Base-by-base conservation (phyloP, 2,888 invertebrate species). In the Diplazon laetatorius region DNA sequence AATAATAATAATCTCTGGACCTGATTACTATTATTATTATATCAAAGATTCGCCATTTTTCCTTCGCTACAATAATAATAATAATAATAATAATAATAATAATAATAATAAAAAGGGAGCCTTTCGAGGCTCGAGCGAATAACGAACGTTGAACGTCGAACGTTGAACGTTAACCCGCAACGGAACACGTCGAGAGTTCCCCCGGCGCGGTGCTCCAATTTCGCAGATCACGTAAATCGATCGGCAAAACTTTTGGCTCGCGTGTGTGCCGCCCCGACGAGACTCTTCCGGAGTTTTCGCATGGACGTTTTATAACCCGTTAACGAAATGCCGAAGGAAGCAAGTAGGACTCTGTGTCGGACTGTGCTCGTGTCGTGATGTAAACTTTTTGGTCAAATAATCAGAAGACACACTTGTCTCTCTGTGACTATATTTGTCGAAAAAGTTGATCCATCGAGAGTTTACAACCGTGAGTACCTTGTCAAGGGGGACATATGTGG, bases 181-280 rank as follows among this genome's bases (percentile, higher is more conserved):
- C 42, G 25, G n/a, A n/a, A n/a, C 22, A 30, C 70, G 75, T 52
- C n/a, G n/a, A n/a, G n/a, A n/a, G n/a, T n/a, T n/a, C n/a, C 46
- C 46, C 44, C 71, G 57, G 62, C 25, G 75, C 71, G n/a, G n/a
- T 72, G 78, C 75, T 78, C 78, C 66, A 78, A 78, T 78, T 78
- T 71, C 62, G 71, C 71, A 78, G 78, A 78, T 78, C 75, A 68
- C 71, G 71, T n/a, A 75, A 78, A 78, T 78, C 78, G 78, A 78
- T 78, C 71, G 75, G 62, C n/a, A n/a, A n/a, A 74, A 63, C 60
- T 75, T 78, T 75, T 75, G 78, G 78, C 78, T 78, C 68, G 78
- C 78, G 78, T 78, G 78, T 57, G 39, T n/a, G n/a, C n/a, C n/a
- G n/a, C n/a, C n/a, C n/a, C n/a, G 62, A 42, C 66, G 50, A 66